Evolutionary conservation across 2,113 vertebrate species (phyloP), one percentile per base, ranked within the genome.

Genomic region (Montifringilla adamsi): DNA sequence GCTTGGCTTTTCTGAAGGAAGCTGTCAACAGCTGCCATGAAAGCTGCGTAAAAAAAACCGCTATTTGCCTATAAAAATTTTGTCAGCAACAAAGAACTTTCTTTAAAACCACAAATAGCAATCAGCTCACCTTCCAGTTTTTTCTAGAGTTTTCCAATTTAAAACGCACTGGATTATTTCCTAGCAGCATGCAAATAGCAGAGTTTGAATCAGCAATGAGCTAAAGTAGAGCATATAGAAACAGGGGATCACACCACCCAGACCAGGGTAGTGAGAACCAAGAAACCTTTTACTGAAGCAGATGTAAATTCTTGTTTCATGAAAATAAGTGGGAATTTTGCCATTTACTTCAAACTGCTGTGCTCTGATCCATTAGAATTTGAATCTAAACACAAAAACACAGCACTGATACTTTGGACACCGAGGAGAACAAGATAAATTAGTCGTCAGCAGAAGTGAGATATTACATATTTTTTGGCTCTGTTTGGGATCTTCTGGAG

Each of bases 1-100:
- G 43, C 39, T 84, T 87, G 60, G 79, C 37, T 92, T 93, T 90
- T 90, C 79, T 93, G 68, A 84, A 63, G 55, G 64, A 86, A 92
- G 46, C 16, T 67, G 33, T 92, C 75, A 83, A 43, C 66, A 72
- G 46, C 27, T 86, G 50, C 55, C 68, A 24, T 33, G 49, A 90
- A 90, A 92, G 17, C 49, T 82, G 27, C 79, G 78, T 52, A 67
- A 84, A 70, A 86, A 68, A 86, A 77, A 59, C 43, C 1, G 1
- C 30, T 90, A 33, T 90, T 92, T 90, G 60, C 46, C 67, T 79
- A 8, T 49, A 73, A 63, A 59, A 47, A 47, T 81, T 84, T 75
- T 1, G 24, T 24, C 2, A 0, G 30, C 47, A 62, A 15, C 13
- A 33, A 90, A 81, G 69, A 92, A 78, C 33, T 27, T 75, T 17